phyloP scores from a whole-genome alignment of 2,113 vertebrate species.

The Ornithorhynchus anatinus region DNA sequence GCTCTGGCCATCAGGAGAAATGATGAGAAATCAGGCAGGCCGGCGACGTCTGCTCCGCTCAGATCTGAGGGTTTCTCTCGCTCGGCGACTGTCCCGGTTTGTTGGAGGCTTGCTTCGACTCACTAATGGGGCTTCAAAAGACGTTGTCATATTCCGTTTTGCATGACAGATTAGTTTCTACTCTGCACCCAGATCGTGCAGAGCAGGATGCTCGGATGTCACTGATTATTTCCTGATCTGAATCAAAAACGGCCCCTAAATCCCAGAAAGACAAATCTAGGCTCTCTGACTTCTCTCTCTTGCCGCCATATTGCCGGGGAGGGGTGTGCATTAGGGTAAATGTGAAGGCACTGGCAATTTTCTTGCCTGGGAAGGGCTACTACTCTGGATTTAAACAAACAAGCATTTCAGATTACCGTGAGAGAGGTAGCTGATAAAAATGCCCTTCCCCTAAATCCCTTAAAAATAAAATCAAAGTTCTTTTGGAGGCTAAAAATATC shows the following conservation, averaged over 20 bases:
- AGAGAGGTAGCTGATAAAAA: not conserved
- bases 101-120: not conserved
- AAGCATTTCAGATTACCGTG: not conserved
- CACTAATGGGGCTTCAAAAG: not conserved
- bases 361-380: not conserved
- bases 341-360: not conserved
- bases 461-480: not conserved
- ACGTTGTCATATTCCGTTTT: not conserved
- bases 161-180: not conserved
- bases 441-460: not conserved
- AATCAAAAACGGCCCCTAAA: conserved; percentile 30
- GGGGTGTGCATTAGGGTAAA: not conserved
- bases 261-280: conserved; percentile 19
- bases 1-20: not conserved
- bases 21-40: not conserved
- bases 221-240: conserved; percentile 28
- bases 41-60: conserved; percentile 17
- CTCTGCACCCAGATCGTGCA: conserved; percentile 27
- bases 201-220: conserved; percentile 13
- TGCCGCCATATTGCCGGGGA: not conserved
- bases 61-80: not conserved
- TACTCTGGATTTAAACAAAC: fast-evolving
- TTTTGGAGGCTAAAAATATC: conserved; percentile 7
- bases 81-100: not conserved
- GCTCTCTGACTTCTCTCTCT: not conserved